Evolutionary conservation across 2,113 vertebrate genomes (phyloP).

Genomic region (Malurus cyaneus): DNA sequence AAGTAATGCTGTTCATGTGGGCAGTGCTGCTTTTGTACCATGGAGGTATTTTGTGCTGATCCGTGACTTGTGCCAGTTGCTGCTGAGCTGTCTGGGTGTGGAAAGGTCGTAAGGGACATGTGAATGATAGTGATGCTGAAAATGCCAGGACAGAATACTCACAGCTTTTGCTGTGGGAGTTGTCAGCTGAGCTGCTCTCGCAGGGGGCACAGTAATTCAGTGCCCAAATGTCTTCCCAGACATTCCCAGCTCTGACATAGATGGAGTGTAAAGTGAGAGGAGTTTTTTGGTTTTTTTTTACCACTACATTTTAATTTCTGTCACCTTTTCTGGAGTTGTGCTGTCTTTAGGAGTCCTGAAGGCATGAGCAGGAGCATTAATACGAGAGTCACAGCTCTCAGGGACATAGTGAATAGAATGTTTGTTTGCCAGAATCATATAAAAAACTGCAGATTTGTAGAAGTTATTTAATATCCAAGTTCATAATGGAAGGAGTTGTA

Average conservation of each 20-base stretch:
- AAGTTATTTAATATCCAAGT: neutral
- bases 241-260: neutral
- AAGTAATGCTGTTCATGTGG: no score
- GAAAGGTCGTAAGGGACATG: neutral
- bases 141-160: neutral
- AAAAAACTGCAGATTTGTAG: neutral
- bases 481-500: neutral
- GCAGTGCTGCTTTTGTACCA: neutral
- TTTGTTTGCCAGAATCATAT: neutral
- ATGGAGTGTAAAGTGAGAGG: neutral
- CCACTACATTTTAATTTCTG: neutral
- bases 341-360: neutral
- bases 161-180: neutral
- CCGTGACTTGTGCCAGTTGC: neutral
- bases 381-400: accelerated
- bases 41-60: neutral
- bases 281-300: neutral
- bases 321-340: neutral
- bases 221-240: neutral
- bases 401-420: neutral
- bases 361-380: neutral
- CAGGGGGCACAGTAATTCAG: neutral
- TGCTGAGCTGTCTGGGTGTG: neutral
- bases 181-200: neutral
- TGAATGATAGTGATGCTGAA: neutral